Evolutionary conservation across 2,113 vertebrate species (phyloP).

Genomic region (Phyllopteryx taeniolatus): DNA sequence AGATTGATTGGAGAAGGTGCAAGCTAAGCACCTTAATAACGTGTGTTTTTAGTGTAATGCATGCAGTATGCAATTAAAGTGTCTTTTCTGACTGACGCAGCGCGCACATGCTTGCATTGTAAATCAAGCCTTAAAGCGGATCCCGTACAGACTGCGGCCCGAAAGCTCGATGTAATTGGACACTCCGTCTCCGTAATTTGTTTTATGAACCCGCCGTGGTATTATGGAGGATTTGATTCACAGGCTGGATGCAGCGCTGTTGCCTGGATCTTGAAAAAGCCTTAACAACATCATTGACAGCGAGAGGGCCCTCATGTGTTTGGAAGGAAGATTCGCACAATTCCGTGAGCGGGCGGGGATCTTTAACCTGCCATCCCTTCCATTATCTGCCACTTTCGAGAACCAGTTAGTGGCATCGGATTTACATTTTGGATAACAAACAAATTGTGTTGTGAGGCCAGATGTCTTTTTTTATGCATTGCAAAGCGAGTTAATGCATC

Average conservation of each 20-base stretch:
- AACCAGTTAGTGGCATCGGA: slow-evolving; percentile 53
- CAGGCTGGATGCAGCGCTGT: slow-evolving; percentile 27
- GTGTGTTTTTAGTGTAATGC: slow-evolving; percentile 1
- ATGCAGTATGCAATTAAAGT: slow-evolving; percentile 13
- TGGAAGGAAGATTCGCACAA: slow-evolving; percentile 11
- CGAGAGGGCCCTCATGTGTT: slow-evolving; percentile 16
- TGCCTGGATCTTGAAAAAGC: slow-evolving; percentile 38
- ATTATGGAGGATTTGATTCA: slow-evolving; percentile 55
- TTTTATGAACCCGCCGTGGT: slow-evolving; percentile 52
- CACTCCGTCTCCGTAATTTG: slow-evolving; percentile 58
- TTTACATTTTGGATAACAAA: slow-evolving; percentile 45
- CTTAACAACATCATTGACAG: slow-evolving; percentile 31
- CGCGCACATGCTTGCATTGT: slow-evolving; percentile 11
- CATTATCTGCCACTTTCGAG: slow-evolving; percentile 38
- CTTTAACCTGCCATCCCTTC: slow-evolving; percentile 22
- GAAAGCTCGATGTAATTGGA: slow-evolving; percentile 61
- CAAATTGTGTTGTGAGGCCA: slow-evolving; percentile 44
- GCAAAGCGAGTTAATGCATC: slow-evolving; percentile 19
- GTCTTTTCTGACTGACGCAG: not conserved
- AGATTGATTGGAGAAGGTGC: slow-evolving; percentile 10
- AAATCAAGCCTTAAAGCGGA: slow-evolving; percentile 46
- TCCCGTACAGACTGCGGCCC: slow-evolving; percentile 35
- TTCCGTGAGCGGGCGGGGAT: slow-evolving; percentile 44
- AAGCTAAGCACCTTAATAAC: slow-evolving; percentile 18
- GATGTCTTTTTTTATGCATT: slow-evolving; percentile 18